Evolutionary conservation across 1,140 invertebrate species (phyloP).

Genomic region (Bicyclus anynana): DNA sequence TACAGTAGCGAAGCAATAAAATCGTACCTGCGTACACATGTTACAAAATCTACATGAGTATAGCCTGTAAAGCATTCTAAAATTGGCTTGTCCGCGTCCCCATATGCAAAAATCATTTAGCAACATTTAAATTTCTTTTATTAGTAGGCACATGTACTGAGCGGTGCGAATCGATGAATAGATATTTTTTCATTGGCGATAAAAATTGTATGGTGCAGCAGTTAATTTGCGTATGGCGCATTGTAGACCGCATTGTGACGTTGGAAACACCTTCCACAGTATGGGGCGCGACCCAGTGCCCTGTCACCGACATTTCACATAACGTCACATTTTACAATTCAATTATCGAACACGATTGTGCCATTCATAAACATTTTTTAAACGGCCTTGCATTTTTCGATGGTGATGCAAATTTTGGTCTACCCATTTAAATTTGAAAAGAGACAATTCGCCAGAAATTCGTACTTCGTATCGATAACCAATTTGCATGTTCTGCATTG

Average conservation of each 20-base stretch:
- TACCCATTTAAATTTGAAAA: constrained; percentile 58
- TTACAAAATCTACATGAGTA: constrained; percentile 31
- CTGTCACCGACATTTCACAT: constrained; percentile 49
- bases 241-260: constrained; percentile 59
- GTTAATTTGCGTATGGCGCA: constrained; percentile 69
- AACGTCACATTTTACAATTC: constrained; percentile 69
- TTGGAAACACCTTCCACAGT: constrained; percentile 40
- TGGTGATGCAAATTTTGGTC: constrained; percentile 48
- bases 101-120: constrained; percentile 76
- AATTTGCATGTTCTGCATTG: constrained; percentile 52
- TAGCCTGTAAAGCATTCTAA: constrained; percentile 30
- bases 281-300: constrained; percentile 66
- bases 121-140: constrained; percentile 65
- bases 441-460: constrained; percentile 11
- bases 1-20: constrained; percentile 46
- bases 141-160: constrained; percentile 55
- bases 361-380: constrained; percentile 56
- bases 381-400: constrained; percentile 47
- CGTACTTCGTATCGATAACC: constrained; percentile 45
- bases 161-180: constrained; percentile 61
- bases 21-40: constrained; percentile 12
- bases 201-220: constrained; percentile 62
- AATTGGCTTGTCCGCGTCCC: constrained; percentile 38
- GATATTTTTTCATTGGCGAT: constrained; percentile 66
- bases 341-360: constrained; percentile 64